Evolutionary conservation across 2,888 invertebrate genomes (phyloP).

Genomic region (Conus canariensis): DNA sequence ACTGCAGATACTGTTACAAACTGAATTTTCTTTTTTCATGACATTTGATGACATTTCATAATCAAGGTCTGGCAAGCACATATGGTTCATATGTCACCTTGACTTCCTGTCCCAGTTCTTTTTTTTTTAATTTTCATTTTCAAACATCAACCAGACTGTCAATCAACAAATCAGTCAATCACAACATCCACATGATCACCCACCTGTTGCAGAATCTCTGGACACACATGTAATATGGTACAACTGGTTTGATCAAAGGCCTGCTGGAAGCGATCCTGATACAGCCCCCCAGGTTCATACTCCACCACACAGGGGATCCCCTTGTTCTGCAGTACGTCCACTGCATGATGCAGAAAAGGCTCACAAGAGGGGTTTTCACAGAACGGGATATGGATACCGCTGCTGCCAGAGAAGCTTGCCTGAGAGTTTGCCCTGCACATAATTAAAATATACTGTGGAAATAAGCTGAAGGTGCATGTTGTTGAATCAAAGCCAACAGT

Average conservation of each 20-base stretch:
- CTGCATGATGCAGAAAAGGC: neutral
- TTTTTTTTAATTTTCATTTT: too few species aligned
- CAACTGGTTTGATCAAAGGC: neutral
- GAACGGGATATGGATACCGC: neutral
- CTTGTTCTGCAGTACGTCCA: neutral
- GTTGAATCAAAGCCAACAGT: neutral
- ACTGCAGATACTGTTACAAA: too few species aligned
- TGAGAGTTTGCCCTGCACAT: conserved; percentile 7
- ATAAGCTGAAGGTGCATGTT: too few species aligned
- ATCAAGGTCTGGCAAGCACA: too few species aligned
- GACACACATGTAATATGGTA: neutral
- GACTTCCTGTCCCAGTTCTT: too few species aligned
- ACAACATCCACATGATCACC: neutral
- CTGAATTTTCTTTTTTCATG: too few species aligned
- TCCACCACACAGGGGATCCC: neutral
- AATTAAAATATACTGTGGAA: neutral
- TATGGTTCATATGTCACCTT: too few species aligned
- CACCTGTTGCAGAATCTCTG: neutral
- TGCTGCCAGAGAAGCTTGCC: neutral
- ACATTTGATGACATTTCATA: too few species aligned
- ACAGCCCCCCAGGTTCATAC: conserved; percentile 5
- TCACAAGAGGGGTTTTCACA: neutral
- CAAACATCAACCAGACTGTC: too few species aligned
- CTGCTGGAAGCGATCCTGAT: neutral
- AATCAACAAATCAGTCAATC: too few species aligned